These are phyloP conservation scores for Aphrocallistes beatrix DNA, from an alignment of 37 sponge, comb jelly and placozoan genomes.

Conservation along the genomic window DNA sequence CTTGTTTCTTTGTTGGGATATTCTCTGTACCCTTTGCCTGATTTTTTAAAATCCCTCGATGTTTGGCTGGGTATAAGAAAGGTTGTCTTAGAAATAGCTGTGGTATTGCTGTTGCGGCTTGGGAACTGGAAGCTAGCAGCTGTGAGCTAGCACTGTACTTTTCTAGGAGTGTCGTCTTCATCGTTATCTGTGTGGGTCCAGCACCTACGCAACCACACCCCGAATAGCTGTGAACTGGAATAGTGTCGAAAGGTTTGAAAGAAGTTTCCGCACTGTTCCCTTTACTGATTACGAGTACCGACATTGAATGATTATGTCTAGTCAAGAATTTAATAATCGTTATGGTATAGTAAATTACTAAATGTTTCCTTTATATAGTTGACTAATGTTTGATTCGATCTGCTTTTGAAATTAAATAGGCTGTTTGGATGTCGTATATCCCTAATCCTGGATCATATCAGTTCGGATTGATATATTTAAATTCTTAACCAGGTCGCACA, in stretches of 20 bases:
- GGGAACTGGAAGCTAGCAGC: background rate
- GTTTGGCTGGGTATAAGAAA: background rate
- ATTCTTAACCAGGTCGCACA: too few relatives aligned
- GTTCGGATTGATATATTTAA: too few relatives aligned
- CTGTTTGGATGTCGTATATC: too few relatives aligned
- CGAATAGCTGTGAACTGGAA: background rate
- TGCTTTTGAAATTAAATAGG: background rate
- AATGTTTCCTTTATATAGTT: background rate
- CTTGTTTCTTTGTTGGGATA: background rate
- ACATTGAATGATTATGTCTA: background rate
- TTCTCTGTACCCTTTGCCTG: background rate
- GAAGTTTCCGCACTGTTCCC: background rate
- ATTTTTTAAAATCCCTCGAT: background rate
- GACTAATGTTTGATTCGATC: background rate
- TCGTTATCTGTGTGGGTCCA: background rate
- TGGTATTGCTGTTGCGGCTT: background rate
- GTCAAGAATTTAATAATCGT: background rate
- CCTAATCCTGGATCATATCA: too few relatives aligned
- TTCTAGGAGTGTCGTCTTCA: too few relatives aligned
- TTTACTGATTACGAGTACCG: background rate
- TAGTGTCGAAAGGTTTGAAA: background rate
- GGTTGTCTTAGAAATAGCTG: background rate
- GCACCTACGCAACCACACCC: background rate
- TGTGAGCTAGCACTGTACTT: too few relatives aligned
- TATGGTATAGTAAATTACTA: background rate